Conservation (phyloP, 1,140 invertebrate genomes). For the Caenorhabditis tropicalis region DNA sequence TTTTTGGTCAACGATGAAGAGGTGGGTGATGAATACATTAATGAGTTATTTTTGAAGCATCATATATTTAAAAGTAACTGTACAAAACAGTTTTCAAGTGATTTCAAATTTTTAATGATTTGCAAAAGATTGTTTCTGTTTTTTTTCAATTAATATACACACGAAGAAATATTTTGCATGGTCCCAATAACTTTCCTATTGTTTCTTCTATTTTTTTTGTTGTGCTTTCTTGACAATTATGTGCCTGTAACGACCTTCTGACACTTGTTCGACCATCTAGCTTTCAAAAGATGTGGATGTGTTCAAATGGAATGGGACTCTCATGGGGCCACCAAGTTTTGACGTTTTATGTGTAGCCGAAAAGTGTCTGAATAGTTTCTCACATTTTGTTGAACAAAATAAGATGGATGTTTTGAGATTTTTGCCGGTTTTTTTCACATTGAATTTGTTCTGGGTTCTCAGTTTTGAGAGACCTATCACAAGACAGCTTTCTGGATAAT, state of each 20-base stretch:
- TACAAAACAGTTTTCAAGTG: background rate
- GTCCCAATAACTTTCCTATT: background rate
- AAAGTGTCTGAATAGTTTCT: background rate
- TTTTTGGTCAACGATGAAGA: background rate
- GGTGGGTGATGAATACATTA: background rate
- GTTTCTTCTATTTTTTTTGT: background rate
- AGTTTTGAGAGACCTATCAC: no score
- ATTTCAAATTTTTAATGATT: no score
- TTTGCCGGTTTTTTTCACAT: background rate
- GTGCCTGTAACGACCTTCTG: background rate
- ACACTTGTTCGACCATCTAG: background rate
- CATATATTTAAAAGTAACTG: background rate
- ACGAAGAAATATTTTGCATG: background rate
- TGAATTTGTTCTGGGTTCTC: background rate
- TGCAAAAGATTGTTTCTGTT: no score
- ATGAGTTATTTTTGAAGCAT: background rate
- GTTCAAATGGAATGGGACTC: conserved; percentile 18
- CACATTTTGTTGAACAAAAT: background rate
- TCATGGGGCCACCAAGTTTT: conserved; percentile 36
- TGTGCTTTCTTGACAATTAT: background rate
- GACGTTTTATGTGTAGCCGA: background rate
- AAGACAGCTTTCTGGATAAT: no score
- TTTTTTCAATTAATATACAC: background rate
- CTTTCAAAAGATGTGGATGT: background rate
- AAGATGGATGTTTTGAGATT: background rate